Evolutionary conservation across 2,888 invertebrate genomes (phyloP).

Genomic region (Sturmia bella): DNA sequence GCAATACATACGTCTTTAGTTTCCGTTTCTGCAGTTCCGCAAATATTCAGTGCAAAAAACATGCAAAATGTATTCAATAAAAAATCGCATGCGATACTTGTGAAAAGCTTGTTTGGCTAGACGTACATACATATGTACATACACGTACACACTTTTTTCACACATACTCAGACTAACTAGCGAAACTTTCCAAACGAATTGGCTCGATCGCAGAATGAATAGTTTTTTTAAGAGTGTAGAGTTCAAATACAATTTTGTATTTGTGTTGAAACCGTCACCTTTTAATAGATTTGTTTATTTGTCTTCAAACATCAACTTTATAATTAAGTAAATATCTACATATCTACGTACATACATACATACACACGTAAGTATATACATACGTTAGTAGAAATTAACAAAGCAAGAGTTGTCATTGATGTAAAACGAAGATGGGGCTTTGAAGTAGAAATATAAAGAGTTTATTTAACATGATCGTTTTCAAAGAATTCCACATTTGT

Average conservation of each 20-base stretch:
- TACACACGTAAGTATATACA: slow-evolving; percentile 39
- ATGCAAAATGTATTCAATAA: too few relatives aligned
- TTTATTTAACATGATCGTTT: slow-evolving; percentile 61
- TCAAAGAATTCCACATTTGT: slow-evolving; percentile 60
- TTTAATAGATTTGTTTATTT: slow-evolving; percentile 18
- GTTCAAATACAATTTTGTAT: slow-evolving; percentile 14
- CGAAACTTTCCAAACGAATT: too few relatives aligned
- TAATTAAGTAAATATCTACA: slow-evolving; percentile 49
- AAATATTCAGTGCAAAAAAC: too few relatives aligned
- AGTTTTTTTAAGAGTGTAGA: neutral
- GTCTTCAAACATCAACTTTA: slow-evolving; percentile 19
- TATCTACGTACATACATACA: too few relatives aligned
- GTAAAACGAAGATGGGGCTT: slow-evolving; percentile 11
- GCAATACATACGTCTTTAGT: too few relatives aligned
- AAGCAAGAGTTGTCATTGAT: slow-evolving; percentile 31
- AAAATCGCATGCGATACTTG: too few relatives aligned
- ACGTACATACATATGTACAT: too few relatives aligned
- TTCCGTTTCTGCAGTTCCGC: too few relatives aligned
- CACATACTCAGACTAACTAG: too few relatives aligned
- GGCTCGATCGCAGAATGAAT: neutral
- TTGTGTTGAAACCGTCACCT: slow-evolving; percentile 4
- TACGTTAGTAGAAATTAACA: slow-evolving; percentile 52
- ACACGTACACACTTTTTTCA: too few relatives aligned
- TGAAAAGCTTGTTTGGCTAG: too few relatives aligned
- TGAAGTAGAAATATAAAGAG: slow-evolving; percentile 21